Evolutionary conservation across 1,140 invertebrate genomes (phyloP), one percentile per base, ranked within the genome.

Genomic region (Pachyrhynchus sulphureomaculatus): DNA sequence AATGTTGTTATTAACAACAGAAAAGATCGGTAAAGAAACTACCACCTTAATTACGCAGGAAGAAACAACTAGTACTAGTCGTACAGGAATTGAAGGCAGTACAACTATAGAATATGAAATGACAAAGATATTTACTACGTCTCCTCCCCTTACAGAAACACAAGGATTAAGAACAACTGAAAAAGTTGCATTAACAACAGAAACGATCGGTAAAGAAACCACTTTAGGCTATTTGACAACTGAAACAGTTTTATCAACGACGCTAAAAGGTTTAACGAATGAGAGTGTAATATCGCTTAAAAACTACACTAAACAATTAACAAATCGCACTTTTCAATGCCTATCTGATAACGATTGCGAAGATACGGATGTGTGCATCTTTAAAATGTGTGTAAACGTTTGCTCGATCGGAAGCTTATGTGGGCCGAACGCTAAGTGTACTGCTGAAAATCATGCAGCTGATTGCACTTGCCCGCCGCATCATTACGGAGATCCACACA

Each of bases 321-420:
- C 37, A 44, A 59, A 56, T n/a, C 52, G 21, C 13, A 52, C 54
- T 34, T 32, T 41, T 24, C 47, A 45, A 44, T 62, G 60, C 52
- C 44, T 55, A 61, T 78, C 79, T 41, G 85, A 88, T 70, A 81
- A 78, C 45, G 85, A 91, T 69, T 91, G 89, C 73, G 76, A 81
- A 5, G 82, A 81, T 69, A 82, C 83, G 53, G 82, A 84, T 68
- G 82, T 84, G 45, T 91, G 88, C 75, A 78, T 86, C 53, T 80
- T 79, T 68, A 84, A 82, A 70, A 84, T 84, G 75, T 92, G 90
- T 74, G 78, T 84, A 75, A 86, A 90, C 77, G 88, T 88, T 60
- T 92, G 90, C 73, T 75, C 81, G 67, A 75, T 73, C 61, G 76
- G 71, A 44, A 84, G 81, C 53, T 83, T 83, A 45, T 92, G 89